Evolutionary conservation across 1,140 invertebrate species (phyloP).

Genomic region (Macrotrachela quadricornifera): DNA sequence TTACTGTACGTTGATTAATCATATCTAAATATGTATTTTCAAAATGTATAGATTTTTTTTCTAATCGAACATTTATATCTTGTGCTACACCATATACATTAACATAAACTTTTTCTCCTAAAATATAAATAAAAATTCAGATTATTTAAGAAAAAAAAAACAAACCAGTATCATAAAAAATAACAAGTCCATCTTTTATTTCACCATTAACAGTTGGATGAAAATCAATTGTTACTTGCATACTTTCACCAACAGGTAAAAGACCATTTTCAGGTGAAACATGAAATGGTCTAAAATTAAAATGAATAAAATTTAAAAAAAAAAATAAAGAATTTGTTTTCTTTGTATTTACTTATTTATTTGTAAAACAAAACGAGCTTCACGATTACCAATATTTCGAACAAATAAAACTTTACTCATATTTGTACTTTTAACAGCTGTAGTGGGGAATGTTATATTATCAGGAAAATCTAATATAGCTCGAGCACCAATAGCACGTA

Average conservation of each 20-base stretch:
- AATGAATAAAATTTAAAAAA: background rate
- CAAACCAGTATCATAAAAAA: slow-evolving; percentile 26
- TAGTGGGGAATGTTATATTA: slow-evolving; percentile 21
- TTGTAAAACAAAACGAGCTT: slow-evolving; percentile 25
- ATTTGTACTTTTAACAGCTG: slow-evolving; percentile 25
- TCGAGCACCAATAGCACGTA: slow-evolving; percentile 26
- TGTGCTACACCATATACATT: slow-evolving; percentile 23
- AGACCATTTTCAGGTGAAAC: slow-evolving; percentile 25
- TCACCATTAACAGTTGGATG: slow-evolving; percentile 23
- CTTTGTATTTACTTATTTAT: slow-evolving; percentile 18
- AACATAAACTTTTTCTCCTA: slow-evolving; percentile 25
- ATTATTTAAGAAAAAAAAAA: background rate
- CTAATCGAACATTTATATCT: slow-evolving; percentile 25
- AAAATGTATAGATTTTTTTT: slow-evolving; percentile 27
- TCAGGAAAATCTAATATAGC: slow-evolving; percentile 31
- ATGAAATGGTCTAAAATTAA: slow-evolving; percentile 21
- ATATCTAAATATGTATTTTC: slow-evolving; percentile 30
- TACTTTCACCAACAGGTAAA: slow-evolving; percentile 22
- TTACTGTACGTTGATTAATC: slow-evolving; percentile 26
- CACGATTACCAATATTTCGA: slow-evolving; percentile 28
- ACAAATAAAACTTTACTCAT: slow-evolving; percentile 24
- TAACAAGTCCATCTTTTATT: slow-evolving; percentile 16
- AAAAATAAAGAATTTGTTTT: background rate
- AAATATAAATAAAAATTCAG: slow-evolving; percentile 1
- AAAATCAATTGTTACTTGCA: slow-evolving; percentile 29